A percentile compares a stretch with the other conserved stretches of the same genome.
Conservation (phyloP, 2,113 vertebrate species). For the Pipra filicauda region DNA sequence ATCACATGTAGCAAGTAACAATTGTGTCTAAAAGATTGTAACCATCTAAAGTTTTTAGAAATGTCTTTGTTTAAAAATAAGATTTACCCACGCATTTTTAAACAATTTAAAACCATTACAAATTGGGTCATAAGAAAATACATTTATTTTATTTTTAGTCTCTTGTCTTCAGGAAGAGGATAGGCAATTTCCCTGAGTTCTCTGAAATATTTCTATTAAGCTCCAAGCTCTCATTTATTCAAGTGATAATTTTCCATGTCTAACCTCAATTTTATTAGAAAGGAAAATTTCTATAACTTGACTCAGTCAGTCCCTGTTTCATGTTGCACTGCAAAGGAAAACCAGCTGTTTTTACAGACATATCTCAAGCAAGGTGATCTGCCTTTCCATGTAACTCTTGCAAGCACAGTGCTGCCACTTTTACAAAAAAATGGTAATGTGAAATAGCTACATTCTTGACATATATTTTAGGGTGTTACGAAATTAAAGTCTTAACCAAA, state of each 20-base stretch:
- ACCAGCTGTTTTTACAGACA: background rate
- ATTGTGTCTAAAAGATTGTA: background rate
- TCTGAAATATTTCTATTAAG: background rate
- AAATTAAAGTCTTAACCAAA: background rate
- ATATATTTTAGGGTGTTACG: background rate
- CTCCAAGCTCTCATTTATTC: background rate
- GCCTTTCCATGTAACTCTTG: background rate
- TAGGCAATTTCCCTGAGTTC: background rate
- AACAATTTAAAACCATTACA: background rate
- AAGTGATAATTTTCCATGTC: background rate
- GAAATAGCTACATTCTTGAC: background rate
- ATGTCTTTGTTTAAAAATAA: background rate
- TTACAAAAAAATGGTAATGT: background rate
- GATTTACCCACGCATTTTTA: background rate
- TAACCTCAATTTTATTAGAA: conserved; percentile 22
- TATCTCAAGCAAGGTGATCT: background rate
- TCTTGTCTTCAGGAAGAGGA: background rate
- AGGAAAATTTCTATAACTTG: conserved; percentile 35
- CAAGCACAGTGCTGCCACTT: background rate
- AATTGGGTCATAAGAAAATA: background rate
- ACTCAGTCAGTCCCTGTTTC: background rate
- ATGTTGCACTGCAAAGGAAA: background rate
- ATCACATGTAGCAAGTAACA: background rate
- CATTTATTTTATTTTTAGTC: background rate
- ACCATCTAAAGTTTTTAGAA: background rate